A percentile compares a stretch with the other conserved stretches of the same genome.
phyloP scores from a whole-genome alignment of 2,797 vertebrate species.

The Microctenopoma stevenorrisi region DNA sequence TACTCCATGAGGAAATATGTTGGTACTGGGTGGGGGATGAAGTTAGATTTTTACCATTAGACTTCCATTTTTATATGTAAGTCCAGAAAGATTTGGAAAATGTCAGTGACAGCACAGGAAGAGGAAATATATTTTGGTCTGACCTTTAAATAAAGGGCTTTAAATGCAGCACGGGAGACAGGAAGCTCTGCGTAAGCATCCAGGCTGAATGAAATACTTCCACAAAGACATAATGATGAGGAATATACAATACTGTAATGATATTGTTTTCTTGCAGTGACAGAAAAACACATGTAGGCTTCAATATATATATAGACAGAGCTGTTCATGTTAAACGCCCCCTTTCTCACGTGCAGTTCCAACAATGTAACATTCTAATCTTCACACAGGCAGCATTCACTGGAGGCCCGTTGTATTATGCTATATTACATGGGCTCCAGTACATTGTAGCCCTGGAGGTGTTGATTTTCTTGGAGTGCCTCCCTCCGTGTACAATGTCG shows the following conservation, averaged over 20 bases:
- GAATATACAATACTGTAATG: background rate
- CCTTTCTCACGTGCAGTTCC: background rate
- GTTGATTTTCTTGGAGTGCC: background rate
- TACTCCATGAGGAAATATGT: slow-evolving; percentile 68
- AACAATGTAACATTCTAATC: background rate
- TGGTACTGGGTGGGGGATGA: slow-evolving; percentile 44
- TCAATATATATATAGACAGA: background rate
- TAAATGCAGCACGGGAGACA: slow-evolving; percentile 23
- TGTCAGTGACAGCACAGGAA: background rate
- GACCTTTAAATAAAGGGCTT: slow-evolving; percentile 19
- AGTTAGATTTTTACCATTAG: slow-evolving; percentile 27
- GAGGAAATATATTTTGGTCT: background rate
- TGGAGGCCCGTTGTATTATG: background rate
- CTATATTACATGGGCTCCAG: background rate
- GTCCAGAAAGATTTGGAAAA: background rate
- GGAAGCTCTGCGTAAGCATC: background rate
- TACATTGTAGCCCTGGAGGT: slow-evolving; percentile 7
- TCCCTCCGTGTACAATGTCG: slow-evolving; percentile 7
- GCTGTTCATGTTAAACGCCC: background rate
- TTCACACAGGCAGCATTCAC: background rate
- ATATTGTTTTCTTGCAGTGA: background rate
- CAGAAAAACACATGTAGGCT: background rate
- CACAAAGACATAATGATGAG: background rate
- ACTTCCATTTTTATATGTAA: slow-evolving; percentile 2
- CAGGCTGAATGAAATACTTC: background rate